Conservation (phyloP, 2,797 vertebrate genomes). For the Mormyrus proboscirostris region DNA sequence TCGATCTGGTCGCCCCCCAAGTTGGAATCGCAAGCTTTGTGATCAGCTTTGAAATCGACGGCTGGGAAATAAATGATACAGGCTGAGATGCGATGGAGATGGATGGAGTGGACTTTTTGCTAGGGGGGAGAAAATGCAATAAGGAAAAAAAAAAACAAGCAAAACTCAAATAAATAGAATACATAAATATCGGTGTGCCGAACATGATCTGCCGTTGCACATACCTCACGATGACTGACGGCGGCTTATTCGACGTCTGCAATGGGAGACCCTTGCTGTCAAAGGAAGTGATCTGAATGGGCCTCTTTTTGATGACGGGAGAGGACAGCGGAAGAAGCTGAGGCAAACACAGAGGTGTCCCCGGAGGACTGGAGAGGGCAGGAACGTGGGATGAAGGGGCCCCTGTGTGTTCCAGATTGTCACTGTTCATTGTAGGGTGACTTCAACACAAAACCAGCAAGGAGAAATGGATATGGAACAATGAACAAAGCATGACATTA, state of each 20-base stretch:
- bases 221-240: constrained; percentile 46
- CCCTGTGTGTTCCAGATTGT: constrained; percentile 34
- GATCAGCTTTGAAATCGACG: constrained; percentile 32
- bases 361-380: constrained; percentile 37
- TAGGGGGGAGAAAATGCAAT: background rate
- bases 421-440: constrained; percentile 49
- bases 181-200: background rate
- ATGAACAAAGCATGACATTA: background rate
- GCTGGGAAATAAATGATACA: constrained; percentile 31
- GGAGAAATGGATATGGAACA: background rate
- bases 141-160: background rate
- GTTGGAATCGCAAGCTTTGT: constrained; percentile 13
- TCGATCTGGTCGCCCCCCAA: background rate
- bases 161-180: background rate
- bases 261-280: constrained; percentile 42
- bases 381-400: constrained; percentile 24
- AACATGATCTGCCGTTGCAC: background rate
- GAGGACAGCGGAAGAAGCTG: constrained; percentile 54
- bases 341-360: constrained; percentile 34
- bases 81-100: background rate
- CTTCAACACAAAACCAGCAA: background rate
- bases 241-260: constrained; percentile 31
- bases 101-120: background rate
- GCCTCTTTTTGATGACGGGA: constrained; percentile 60
- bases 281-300: constrained; percentile 61